Evolutionary conservation across 2,888 invertebrate genomes (phyloP).

Genomic region (Drosophila austrosaltans): DNA sequence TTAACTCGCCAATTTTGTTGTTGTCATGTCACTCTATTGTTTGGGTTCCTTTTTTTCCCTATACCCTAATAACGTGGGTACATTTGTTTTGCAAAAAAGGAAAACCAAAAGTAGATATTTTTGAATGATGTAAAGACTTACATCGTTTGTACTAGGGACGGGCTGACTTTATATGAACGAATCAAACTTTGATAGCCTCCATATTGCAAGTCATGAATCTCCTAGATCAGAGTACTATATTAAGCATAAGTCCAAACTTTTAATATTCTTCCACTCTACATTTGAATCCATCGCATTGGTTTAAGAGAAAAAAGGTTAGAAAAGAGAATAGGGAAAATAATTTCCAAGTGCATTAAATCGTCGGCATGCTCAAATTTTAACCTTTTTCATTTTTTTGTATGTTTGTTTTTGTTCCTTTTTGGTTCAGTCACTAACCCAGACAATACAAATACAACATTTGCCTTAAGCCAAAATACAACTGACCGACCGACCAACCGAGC

Average conservation of each 20-base stretch:
- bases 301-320: too few relatives aligned
- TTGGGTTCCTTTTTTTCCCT: background rate
- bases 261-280: too few relatives aligned
- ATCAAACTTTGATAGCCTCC: too few relatives aligned
- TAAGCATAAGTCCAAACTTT: too few relatives aligned
- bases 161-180: too few relatives aligned
- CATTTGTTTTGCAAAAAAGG: background rate
- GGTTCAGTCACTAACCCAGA: constrained; percentile 56
- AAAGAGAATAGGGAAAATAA: too few relatives aligned
- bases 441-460: constrained; percentile 38
- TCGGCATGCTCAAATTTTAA: background rate
- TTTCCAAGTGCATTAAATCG: background rate
- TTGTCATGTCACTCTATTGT: constrained; percentile 3
- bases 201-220: too few relatives aligned
- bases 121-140: too few relatives aligned
- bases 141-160: too few relatives aligned
- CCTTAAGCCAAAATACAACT: constrained; percentile 40
- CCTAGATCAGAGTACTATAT: too few relatives aligned
- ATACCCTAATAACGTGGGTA: background rate
- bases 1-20: constrained; percentile 5
- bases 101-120: background rate
- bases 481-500: constrained; percentile 7
- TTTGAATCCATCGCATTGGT: too few relatives aligned
- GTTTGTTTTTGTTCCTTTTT: constrained; percentile 26
- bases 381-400: background rate